These are phyloP conservation scores for Rhinoptilus africanus DNA, from an alignment of 2,113 vertebrate genomes.

Conservation along the genomic window DNA sequence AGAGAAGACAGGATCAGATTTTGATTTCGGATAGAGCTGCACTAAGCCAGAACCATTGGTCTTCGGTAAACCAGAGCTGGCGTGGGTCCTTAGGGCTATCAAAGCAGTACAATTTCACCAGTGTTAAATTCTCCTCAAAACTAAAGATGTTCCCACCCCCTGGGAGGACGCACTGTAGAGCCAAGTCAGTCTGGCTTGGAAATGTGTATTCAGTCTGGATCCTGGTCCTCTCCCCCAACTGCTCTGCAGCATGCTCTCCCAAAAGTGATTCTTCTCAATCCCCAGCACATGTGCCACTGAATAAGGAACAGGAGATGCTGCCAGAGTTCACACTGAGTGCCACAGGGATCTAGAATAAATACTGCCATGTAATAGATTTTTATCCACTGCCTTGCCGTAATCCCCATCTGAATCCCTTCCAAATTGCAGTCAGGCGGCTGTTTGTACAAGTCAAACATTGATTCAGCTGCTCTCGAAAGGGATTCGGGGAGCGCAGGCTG, in stretches of 20 bases:
- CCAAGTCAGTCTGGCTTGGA: background rate
- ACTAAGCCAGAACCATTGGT: background rate
- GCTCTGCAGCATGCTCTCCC: background rate
- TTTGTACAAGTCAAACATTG: slow-evolving; percentile 71
- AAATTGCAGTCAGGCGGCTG: slow-evolving; percentile 55
- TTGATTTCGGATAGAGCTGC: background rate
- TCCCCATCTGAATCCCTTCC: slow-evolving; percentile 69
- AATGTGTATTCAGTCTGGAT: background rate
- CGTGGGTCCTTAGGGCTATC: background rate
- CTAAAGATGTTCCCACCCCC: background rate
- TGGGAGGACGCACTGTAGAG: background rate
- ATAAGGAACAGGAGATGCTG: slow-evolving; percentile 37
- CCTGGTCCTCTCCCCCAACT: background rate
- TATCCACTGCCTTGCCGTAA: slow-evolving; percentile 60
- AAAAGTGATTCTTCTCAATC: slow-evolving; percentile 9
- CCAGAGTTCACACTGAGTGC: slow-evolving; percentile 16
- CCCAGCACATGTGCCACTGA: slow-evolving; percentile 23
- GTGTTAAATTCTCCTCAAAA: background rate
- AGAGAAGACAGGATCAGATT: background rate
- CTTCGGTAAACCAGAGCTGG: background rate
- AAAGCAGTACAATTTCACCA: background rate
- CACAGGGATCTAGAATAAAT: slow-evolving; percentile 62
- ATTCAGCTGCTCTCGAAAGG: slow-evolving; percentile 65
- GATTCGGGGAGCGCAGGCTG: background rate
- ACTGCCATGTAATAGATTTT: slow-evolving; percentile 66